Evolutionary conservation across 2,113 vertebrate genomes (phyloP).

Genomic region (Leptobrachium ailaonicum): DNA sequence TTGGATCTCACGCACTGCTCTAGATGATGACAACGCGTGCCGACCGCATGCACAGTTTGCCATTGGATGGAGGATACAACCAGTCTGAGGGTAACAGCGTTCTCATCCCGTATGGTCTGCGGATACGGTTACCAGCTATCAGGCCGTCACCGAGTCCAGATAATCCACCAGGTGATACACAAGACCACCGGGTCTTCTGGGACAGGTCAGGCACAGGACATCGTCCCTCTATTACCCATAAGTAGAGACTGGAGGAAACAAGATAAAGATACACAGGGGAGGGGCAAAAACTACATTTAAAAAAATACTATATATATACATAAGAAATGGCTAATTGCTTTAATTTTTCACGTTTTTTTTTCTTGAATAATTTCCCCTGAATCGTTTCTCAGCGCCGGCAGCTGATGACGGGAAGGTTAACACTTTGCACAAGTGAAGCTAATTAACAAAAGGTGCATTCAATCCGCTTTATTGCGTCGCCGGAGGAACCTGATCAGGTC

Average conservation of each 20-base stretch:
- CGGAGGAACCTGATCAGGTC: conserved; percentile 53
- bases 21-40: too few relatives aligned
- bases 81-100: too few relatives aligned
- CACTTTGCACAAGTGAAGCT: conserved; percentile 57
- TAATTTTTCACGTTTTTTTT: conserved; percentile 57
- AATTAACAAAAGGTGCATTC: conserved; percentile 58
- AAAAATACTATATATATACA: too few relatives aligned
- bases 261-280: neutral
- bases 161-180: too few relatives aligned
- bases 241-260: neutral
- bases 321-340: conserved; percentile 45
- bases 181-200: neutral
- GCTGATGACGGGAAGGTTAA: conserved; percentile 61
- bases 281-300: neutral
- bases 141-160: too few relatives aligned
- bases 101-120: too few relatives aligned
- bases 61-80: too few relatives aligned
- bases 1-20: too few relatives aligned
- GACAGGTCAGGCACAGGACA: neutral
- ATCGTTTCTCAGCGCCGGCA: conserved; percentile 49
- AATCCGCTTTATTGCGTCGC: conserved; percentile 56
- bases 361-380: conserved; percentile 52
- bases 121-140: too few relatives aligned
- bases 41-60: too few relatives aligned
- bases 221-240: neutral